phyloP scores from a whole-genome alignment of 1,140 invertebrate species.

The Lysiphlebus fabarum region DNA sequence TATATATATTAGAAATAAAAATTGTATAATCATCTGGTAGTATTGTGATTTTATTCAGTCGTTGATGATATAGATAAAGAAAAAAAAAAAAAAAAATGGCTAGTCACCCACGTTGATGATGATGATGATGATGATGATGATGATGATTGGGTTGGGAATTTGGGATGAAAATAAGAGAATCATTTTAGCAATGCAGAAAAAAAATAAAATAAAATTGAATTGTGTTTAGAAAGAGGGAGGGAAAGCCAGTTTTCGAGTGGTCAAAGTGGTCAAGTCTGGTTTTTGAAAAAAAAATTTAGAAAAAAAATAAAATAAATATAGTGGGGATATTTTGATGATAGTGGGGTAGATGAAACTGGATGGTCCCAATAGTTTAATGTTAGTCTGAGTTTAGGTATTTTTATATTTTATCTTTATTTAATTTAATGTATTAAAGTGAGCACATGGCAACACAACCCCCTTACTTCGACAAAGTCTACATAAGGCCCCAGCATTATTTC shows the following conservation, averaged over 20 bases:
- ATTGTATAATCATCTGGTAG: too few species aligned
- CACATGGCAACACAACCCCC: not conserved
- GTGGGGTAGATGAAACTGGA: constrained; percentile 5
- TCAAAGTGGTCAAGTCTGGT: constrained; percentile 32
- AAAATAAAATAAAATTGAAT: constrained; percentile 16
- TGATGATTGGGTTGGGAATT: too few species aligned
- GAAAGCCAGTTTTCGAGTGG: constrained; percentile 31
- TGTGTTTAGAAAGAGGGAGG: constrained; percentile 32
- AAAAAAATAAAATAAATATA: too few species aligned
- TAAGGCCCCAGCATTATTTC: constrained; percentile 44
- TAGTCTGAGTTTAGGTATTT: too few species aligned
- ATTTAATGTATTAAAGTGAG: too few species aligned
- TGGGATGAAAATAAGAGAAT: not conserved
- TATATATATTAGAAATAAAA: too few species aligned
- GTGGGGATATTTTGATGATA: constrained; percentile 1
- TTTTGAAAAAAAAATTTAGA: not conserved
- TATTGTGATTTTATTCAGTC: too few species aligned
- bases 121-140: too few species aligned
- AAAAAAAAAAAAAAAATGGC: too few species aligned
- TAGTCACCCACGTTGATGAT: too few species aligned
- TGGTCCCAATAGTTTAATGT: not conserved
- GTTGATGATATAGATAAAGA: too few species aligned
- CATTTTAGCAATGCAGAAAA: constrained; percentile 2
- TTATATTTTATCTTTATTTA: too few species aligned
- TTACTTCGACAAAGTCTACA: constrained; percentile 36